These are phyloP conservation scores for Hoplodrina ambigua DNA, from an alignment of 2,888 invertebrate genomes.

Conservation along the genomic window DNA sequence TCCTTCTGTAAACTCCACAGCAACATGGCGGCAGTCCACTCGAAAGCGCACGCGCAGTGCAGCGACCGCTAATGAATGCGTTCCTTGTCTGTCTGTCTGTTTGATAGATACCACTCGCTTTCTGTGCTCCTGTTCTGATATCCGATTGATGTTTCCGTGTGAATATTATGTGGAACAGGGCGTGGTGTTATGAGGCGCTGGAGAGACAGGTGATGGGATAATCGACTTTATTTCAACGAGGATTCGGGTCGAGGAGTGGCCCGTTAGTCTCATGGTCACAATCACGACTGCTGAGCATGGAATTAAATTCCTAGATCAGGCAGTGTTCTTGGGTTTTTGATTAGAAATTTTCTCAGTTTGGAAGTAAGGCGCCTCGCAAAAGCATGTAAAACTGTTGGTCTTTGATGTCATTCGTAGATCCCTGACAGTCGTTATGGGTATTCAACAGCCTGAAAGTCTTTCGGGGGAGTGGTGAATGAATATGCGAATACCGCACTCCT, in stretches of 20 bases:
- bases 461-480: too few relatives aligned
- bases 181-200: slow-evolving; percentile 12
- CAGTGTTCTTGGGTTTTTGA: too few relatives aligned
- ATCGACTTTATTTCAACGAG: background rate
- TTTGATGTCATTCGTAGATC: too few relatives aligned
- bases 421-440: too few relatives aligned
- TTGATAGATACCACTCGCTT: slow-evolving; percentile 65
- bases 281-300: too few relatives aligned
- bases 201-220: background rate
- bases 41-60: slow-evolving; percentile 68
- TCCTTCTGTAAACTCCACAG: slow-evolving; percentile 31
- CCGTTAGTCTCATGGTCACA: too few relatives aligned
- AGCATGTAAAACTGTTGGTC: too few relatives aligned
- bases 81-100: slow-evolving; percentile 67
- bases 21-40: slow-evolving; percentile 54
- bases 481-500: too few relatives aligned
- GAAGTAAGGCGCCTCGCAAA: too few relatives aligned
- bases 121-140: slow-evolving; percentile 52
- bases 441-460: too few relatives aligned
- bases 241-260: background rate
- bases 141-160: slow-evolving; percentile 64
- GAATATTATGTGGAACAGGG: slow-evolving; percentile 49
- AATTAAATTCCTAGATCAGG: too few relatives aligned
- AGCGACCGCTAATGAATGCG: slow-evolving; percentile 73
- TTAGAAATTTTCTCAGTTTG: too few relatives aligned